A percentile compares a stretch with the other conserved stretches of the same genome.
phyloP scores from a whole-genome alignment of 2,888 invertebrate genomes.

The Troides oblongomaculatus region DNA sequence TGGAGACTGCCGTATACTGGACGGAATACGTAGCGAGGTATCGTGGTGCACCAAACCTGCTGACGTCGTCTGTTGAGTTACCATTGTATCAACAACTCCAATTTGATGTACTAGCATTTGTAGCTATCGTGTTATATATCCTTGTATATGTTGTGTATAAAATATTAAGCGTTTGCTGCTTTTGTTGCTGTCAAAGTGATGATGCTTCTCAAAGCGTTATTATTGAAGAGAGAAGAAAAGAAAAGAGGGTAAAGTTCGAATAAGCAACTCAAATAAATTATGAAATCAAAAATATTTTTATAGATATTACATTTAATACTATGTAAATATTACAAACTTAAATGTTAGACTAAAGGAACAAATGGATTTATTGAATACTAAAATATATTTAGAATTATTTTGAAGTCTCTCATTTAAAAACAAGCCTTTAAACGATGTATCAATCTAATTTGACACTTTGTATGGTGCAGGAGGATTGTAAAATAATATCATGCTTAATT shows the following conservation, averaged over 20 bases:
- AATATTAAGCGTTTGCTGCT: constrained; percentile 58
- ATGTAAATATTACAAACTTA: not conserved
- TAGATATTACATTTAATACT: not conserved
- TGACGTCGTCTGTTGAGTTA: constrained; percentile 53
- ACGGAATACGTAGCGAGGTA: constrained; percentile 78
- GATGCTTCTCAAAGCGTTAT: constrained; percentile 37
- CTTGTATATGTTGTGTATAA: constrained; percentile 56
- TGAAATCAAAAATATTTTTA: not conserved
- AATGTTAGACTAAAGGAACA: not conserved
- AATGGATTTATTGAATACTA: not conserved
- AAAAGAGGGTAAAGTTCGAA: constrained; percentile 72
- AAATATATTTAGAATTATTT: not conserved
- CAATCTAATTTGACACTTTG: no score
- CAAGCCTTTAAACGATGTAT: not conserved
- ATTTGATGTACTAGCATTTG: constrained; percentile 65
- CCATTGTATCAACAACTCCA: constrained; percentile 67
- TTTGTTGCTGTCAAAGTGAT: constrained; percentile 57
- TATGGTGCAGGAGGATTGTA: no score
- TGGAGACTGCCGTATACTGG: constrained; percentile 80
- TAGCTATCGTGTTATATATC: constrained; percentile 59
- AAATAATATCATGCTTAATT: no score
- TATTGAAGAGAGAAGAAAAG: constrained; percentile 50
- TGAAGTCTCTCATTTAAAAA: not conserved
- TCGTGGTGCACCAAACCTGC: constrained; percentile 64
- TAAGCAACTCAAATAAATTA: constrained; percentile 36